Evolutionary conservation across 2,113 vertebrate species (phyloP), one percentile per base, ranked within the genome.

Genomic region (Cinclus cinclus): DNA sequence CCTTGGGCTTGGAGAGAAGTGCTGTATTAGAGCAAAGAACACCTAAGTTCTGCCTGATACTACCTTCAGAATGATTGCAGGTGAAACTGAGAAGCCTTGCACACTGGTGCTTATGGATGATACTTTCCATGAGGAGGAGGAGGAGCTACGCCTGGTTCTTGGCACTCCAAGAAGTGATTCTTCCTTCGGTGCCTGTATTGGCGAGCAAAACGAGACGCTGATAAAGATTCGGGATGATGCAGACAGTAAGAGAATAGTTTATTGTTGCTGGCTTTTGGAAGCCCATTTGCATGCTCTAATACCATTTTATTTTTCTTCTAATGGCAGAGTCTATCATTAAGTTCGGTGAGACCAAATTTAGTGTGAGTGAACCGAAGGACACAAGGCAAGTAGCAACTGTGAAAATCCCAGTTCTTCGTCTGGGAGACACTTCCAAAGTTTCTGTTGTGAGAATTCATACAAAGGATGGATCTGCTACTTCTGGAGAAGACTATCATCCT

Each of bases 361-460:
- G 98, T 11, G 95, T 99, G 59, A 98, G 97, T 49, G 99, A 99
- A 90, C 99, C 99, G 0, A 98, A 98, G 77, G 98, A 98, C 74
- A 67, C 94, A 8, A 98, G 98, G 19, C 92, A 98, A 69, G 96
- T 98, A 20, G 97, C 96, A 14, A 68, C 98, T n/a, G 96, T 99
- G 88, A 98, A 95, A 97, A 98, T 99, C 74, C 98, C 99, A 17
- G 98, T 99, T 87, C 95, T 98, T 65, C 98, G 99, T 80, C 95
- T 98, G 86, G 99, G 99, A 78, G 99, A 99, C 91, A 97, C 98
- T 49, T 99, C 99, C 4, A 99, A 98, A 95, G 98, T 99, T 94
- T 99, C 99, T 20, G 67, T 99, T 10, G 99, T 99, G 30, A 98
- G 99, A 39, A 98, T 99, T 68, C 99, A 99, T 97, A 99, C 99